A percentile compares a stretch with the other conserved stretches of the same genome.
Conservation (phyloP, 2,113 vertebrate species). For the Periophthalmus modestus region DNA sequence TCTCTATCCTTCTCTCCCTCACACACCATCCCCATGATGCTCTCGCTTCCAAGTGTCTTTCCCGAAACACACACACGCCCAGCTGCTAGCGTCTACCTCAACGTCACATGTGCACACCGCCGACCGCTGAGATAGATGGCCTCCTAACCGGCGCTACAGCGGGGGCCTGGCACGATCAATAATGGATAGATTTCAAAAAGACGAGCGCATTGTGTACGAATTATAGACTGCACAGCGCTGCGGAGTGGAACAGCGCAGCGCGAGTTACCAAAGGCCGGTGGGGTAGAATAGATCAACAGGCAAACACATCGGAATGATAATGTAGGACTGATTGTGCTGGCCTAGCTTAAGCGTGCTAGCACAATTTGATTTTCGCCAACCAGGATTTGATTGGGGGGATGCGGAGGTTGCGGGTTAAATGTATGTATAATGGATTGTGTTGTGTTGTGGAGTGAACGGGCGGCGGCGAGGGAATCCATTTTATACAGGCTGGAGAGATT, state of each 20-base stretch:
- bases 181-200: constrained; percentile 72
- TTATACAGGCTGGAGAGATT: not conserved
- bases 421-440: constrained; percentile 10
- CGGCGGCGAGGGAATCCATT: constrained; percentile 11
- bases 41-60: constrained; percentile 57
- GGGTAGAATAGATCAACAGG: not conserved
- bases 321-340: not conserved
- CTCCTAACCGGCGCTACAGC: constrained; percentile 57
- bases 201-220: constrained; percentile 68
- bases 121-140: constrained; percentile 43
- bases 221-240: constrained; percentile 63
- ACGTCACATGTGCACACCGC: constrained; percentile 2
- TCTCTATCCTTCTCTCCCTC: not conserved
- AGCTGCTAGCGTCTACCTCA: constrained; percentile 12
- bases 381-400: not conserved
- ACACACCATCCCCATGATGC: constrained; percentile 26
- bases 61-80: constrained; percentile 43
- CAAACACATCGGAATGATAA: not conserved
- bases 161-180: constrained; percentile 67
- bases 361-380: not conserved
- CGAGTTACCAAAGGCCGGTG: constrained; percentile 36
- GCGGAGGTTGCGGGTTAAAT: constrained; percentile 3
- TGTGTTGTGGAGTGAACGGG: not conserved
- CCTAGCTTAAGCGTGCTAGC: not conserved
- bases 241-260: constrained; percentile 13